phyloP scores from a whole-genome alignment of 2,888 invertebrate genomes.

The Mimachlamys varia region DNA sequence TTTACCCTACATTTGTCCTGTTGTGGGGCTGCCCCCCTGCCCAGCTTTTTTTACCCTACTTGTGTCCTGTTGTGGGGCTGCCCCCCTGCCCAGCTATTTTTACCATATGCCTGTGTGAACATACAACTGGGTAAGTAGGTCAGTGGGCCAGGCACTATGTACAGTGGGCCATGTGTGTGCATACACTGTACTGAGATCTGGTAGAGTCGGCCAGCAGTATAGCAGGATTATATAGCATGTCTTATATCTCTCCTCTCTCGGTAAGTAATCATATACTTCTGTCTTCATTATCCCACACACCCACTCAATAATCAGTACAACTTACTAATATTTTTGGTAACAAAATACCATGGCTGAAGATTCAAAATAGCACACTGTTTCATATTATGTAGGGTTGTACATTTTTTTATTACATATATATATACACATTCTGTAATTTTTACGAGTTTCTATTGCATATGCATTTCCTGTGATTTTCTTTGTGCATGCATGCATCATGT shows the following conservation, averaged over 20 bases:
- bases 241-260: neutral
- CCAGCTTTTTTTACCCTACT: too few relatives aligned
- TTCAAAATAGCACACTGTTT: neutral
- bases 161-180: conserved; percentile 32
- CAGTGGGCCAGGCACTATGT: conserved; percentile 27
- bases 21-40: too few relatives aligned
- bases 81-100: neutral
- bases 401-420: neutral
- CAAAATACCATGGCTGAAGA: neutral
- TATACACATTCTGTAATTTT: neutral
- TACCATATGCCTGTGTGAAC: neutral
- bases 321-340: neutral
- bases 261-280: neutral
- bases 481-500: neutral
- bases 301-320: neutral
- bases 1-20: too few relatives aligned
- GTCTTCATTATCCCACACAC: neutral
- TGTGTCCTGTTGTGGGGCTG: too few relatives aligned
- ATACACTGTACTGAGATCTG: neutral
- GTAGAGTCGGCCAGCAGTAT: neutral
- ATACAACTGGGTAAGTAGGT: conserved; percentile 24
- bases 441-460: neutral
- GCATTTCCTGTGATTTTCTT: neutral
- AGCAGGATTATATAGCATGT: neutral
- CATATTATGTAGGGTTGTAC: neutral